Evolutionary conservation across 2,113 vertebrate genomes (phyloP).

Genomic region (Rynchops niger): DNA sequence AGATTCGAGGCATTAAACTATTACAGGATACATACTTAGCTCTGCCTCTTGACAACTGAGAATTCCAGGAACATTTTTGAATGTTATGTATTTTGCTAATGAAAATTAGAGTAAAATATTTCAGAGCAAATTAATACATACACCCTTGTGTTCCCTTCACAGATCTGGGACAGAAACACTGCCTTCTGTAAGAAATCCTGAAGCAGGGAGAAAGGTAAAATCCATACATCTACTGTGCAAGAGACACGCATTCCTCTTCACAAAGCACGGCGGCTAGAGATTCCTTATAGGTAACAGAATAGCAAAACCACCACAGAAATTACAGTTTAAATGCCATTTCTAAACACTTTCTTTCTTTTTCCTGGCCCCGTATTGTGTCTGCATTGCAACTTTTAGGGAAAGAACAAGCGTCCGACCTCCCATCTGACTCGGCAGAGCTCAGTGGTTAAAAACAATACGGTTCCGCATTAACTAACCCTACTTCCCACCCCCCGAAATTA

Average conservation of each 20-base stretch:
- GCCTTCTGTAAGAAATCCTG: not conserved
- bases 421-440: not conserved
- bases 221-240: not conserved
- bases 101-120: not conserved
- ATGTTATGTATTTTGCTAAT: not conserved
- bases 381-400: not conserved
- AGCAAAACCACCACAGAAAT: not conserved
- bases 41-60: not conserved
- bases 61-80: not conserved
- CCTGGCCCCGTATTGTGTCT: not conserved
- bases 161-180: not conserved
- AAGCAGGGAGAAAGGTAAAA: not conserved
- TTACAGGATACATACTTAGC: not conserved
- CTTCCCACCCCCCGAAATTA: not conserved
- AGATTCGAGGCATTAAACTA: not conserved
- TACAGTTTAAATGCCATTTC: not conserved
- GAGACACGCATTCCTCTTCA: not conserved
- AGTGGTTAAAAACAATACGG: not conserved
- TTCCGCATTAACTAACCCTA: not conserved
- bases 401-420: not conserved
- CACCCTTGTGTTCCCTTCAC: not conserved
- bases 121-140: not conserved
- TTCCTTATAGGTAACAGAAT: not conserved
- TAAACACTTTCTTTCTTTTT: not conserved
- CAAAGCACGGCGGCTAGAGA: not conserved